Evolutionary conservation across 2,888 invertebrate species (phyloP), one percentile per base, ranked within the genome.

Genomic region (Volucella zonaria): DNA sequence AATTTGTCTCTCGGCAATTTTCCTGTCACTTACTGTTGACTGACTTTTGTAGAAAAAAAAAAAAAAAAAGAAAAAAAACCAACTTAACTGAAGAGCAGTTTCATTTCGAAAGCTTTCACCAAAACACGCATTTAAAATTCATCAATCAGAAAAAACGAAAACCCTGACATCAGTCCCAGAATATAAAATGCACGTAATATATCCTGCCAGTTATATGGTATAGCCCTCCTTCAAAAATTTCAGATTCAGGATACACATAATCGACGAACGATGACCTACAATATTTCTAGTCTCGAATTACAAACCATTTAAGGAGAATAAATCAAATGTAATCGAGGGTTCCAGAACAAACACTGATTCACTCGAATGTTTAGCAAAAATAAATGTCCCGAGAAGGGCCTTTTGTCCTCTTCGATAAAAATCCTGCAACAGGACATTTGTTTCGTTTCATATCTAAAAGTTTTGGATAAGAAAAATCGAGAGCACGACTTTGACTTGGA

Each of bases 261-360:
- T 31, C 31, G 31, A 31, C 31, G 31, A 68, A 59, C 67, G 61
- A 76, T 76, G 76, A 76, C 76, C 76, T 52, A 76, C 68, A 76
- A 31, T 76, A 59, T 68, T 45, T 68, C 56, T 31, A 62, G 52
- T 61, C 6, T 31, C 64, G 64, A 43, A 73, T 74, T 56, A 47
- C 68, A 56, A 31, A 54, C 77, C 61, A 77, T 62, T 31, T 23
- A 51, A 64, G 56, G 49, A 40, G 58, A 49, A 83, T 79, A 79
- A 79, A 79, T 83, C 79, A 79, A 78, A 78, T 47, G 43, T 47
- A 71, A 82, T 82, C 62, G 64, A 67, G 10, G 8, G 6, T 31
- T 31, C 31, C 6, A 31, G 31, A 31, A 31, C 31, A 67, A 79
- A 54, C 74, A 74, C 49, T 62, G 66, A 68, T 74, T 74, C 68